A percentile compares a stretch with the other conserved stretches of the same genome.
Conservation (phyloP, 2,797 vertebrate species). For the Spinibarbus caldwelli region DNA sequence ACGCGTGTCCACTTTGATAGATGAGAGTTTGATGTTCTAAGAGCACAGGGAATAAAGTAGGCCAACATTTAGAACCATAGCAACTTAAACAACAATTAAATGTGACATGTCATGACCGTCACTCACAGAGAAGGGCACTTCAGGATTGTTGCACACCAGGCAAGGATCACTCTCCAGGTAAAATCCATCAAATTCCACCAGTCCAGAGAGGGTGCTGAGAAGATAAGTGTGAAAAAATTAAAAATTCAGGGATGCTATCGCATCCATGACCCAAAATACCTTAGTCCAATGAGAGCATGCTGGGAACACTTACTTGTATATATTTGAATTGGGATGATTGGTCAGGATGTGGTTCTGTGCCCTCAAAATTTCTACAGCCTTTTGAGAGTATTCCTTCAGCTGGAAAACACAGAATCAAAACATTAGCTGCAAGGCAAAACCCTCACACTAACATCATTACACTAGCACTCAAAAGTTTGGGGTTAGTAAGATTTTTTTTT, state of each 20-base stretch:
- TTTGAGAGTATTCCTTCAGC: slow-evolving; percentile 98
- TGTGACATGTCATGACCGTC: neutral
- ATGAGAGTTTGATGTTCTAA: slow-evolving; percentile 98
- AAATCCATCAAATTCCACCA: slow-evolving; percentile 98
- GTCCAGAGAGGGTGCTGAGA: slow-evolving; percentile 90
- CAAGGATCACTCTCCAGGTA: slow-evolving; percentile 98
- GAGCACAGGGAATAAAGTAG: slow-evolving; percentile 30
- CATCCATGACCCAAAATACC: neutral
- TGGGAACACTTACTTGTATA: slow-evolving; percentile 89
- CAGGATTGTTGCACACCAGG: slow-evolving; percentile 98
- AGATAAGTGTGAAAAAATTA: slow-evolving; percentile 29
- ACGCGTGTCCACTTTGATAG: slow-evolving; percentile 99
- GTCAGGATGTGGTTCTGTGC: slow-evolving; percentile 98
- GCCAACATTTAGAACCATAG: neutral
- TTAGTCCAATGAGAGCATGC: neutral
- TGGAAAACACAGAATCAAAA: slow-evolving; percentile 62
- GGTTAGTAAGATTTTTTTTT: too few species aligned
- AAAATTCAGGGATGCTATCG: neutral
- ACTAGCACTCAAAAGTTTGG: neutral
- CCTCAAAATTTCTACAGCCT: slow-evolving; percentile 95
- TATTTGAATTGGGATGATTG: slow-evolving; percentile 99
- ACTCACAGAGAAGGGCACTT: slow-evolving; percentile 97
- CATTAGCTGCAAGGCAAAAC: neutral
- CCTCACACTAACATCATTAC: neutral
- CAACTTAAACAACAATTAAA: neutral